phyloP scores from a whole-genome alignment of 2,888 invertebrate genomes.

The Pheosia tremula region DNA sequence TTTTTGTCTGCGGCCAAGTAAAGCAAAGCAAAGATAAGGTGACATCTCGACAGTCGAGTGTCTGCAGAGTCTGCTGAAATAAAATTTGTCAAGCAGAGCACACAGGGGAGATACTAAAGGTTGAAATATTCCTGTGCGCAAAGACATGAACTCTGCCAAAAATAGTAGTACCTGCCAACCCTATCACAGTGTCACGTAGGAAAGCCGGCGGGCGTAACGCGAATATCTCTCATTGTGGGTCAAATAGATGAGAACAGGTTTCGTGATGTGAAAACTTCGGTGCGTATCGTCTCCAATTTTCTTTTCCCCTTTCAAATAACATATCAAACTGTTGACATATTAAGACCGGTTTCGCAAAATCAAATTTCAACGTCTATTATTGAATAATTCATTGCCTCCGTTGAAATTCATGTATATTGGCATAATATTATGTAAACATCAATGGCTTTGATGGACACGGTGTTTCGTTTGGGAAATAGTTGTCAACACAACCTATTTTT shows the following conservation, averaged over 20 bases:
- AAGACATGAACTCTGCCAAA: neutral
- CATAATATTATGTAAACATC: slow-evolving; percentile 13
- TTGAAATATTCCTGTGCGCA: neutral
- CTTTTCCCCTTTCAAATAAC: slow-evolving; percentile 21
- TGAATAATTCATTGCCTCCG: slow-evolving; percentile 4
- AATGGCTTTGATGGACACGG: slow-evolving; percentile 14
- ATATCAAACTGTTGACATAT: slow-evolving; percentile 8
- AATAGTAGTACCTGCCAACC: slow-evolving; percentile 6
- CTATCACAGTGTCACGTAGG: slow-evolving; percentile 25
- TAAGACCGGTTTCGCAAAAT: neutral
- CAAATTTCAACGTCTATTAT: neutral
- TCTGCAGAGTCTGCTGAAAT: no score
- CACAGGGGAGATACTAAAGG: no score
- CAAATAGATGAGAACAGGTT: slow-evolving; percentile 30
- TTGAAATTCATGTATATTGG: slow-evolving; percentile 7
- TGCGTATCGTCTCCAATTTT: slow-evolving; percentile 15
- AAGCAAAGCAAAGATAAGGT: no score
- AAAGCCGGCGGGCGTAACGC: slow-evolving; percentile 33
- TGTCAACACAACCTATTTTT: slow-evolving; percentile 21
- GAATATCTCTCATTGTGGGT: slow-evolving; percentile 29
- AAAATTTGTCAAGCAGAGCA: no score
- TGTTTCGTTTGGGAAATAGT: slow-evolving; percentile 20
- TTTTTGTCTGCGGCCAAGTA: no score
- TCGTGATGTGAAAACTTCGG: slow-evolving; percentile 22
- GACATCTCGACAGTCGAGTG: no score